Evolutionary conservation across 2,113 vertebrate genomes (phyloP).

Genomic region (Pelodiscus sinensis): DNA sequence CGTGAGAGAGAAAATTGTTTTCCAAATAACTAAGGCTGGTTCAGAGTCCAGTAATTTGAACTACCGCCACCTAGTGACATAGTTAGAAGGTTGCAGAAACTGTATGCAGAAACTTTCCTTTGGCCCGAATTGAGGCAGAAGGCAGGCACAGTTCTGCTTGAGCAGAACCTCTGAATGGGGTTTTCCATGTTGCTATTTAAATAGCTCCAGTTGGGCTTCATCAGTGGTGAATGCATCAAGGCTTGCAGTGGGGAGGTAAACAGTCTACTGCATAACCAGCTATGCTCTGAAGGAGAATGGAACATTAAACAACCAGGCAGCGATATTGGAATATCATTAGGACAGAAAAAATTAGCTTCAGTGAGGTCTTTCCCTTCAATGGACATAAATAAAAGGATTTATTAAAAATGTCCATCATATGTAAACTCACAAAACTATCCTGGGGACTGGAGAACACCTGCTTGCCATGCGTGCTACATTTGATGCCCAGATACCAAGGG

Average conservation of each 20-base stretch:
- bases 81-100: neutral
- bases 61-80: neutral
- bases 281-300: fast-evolving
- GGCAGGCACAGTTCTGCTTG: neutral
- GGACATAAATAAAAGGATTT: neutral
- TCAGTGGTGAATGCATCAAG: neutral
- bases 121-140: neutral
- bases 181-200: neutral
- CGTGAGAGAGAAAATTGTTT: neutral
- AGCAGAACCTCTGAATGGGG: neutral
- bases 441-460: neutral
- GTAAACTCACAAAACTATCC: neutral
- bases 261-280: neutral
- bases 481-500: neutral
- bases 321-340: neutral
- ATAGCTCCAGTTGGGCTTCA: neutral
- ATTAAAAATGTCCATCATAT: neutral
- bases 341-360: neutral
- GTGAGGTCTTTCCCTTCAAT: neutral
- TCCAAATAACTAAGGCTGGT: neutral
- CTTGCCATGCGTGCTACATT: neutral
- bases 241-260: neutral
- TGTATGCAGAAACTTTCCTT: neutral
- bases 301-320: neutral
- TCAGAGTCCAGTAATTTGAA: neutral